phyloP scores from a whole-genome alignment of 2,113 vertebrate genomes.

The Nibea albiflora region DNA sequence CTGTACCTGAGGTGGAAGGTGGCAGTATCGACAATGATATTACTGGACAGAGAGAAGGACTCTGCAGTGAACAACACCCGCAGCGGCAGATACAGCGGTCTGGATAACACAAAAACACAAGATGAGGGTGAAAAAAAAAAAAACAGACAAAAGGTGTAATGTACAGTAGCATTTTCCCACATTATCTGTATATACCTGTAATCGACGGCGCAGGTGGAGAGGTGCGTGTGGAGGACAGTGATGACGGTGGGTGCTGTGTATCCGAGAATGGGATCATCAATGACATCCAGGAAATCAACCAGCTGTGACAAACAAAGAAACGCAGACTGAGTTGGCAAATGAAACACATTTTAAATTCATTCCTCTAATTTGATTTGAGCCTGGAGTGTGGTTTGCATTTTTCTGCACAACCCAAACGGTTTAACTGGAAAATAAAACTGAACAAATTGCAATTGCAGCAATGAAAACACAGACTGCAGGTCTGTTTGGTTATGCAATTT shows the following conservation, averaged over 20 bases:
- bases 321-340: slow-evolving; percentile 2
- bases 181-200: slow-evolving; percentile 84
- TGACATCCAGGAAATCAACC: slow-evolving; percentile 91
- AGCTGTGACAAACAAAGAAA: slow-evolving; percentile 77
- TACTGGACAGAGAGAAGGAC: slow-evolving; percentile 93
- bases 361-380: background rate
- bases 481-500: background rate
- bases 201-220: slow-evolving; percentile 91
- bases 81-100: slow-evolving; percentile 91
- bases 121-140: background rate
- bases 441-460: background rate
- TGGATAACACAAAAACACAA: slow-evolving; percentile 60
- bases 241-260: slow-evolving; percentile 91
- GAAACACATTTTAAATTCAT: background rate
- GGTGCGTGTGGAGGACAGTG: slow-evolving; percentile 91
- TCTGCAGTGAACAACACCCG: slow-evolving; percentile 89
- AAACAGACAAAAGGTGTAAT: background rate
- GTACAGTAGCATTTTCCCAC: background rate
- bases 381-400: background rate
- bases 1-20: slow-evolving; percentile 93
- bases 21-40: slow-evolving; percentile 93
- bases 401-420: slow-evolving; percentile 1
- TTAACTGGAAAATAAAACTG: slow-evolving; percentile 20
- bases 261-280: slow-evolving; percentile 92
- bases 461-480: background rate